phyloP scores from a whole-genome alignment of 2,113 vertebrate genomes.

The Fulica atra region DNA sequence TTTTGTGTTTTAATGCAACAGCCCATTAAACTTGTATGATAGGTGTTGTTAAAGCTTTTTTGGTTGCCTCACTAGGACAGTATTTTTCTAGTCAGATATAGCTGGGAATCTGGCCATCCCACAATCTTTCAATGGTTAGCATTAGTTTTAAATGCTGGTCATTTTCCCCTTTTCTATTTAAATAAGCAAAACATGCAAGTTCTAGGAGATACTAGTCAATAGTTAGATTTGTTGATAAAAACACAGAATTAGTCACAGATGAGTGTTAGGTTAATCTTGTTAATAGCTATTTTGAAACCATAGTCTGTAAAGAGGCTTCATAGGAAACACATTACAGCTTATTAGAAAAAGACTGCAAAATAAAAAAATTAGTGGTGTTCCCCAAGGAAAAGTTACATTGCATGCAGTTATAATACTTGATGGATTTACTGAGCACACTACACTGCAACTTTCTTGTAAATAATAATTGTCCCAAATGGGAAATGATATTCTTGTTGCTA shows the following conservation, averaged over 20 bases:
- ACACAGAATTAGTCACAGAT: background rate
- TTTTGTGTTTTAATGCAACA: background rate
- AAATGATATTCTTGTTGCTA: background rate
- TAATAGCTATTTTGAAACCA: background rate
- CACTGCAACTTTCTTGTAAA: background rate
- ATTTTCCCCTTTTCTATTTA: background rate
- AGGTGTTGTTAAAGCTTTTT: background rate
- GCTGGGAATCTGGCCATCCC: background rate
- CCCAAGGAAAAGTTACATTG: background rate
- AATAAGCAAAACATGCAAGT: background rate
- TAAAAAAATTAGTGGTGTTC: background rate
- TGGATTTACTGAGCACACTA: background rate
- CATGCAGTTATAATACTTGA: background rate
- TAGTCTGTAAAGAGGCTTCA: background rate
- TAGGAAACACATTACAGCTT: background rate
- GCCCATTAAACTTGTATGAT: background rate
- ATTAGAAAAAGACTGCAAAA: background rate
- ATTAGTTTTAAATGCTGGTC: background rate
- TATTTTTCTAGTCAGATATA: background rate
- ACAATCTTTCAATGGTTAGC: background rate
- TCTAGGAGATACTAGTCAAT: background rate
- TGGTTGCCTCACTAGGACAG: background rate
- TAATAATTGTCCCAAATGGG: conserved; percentile 13
- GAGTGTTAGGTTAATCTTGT: background rate
- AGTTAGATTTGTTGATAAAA: background rate